Base-by-base conservation (phyloP, 2,888 invertebrate genomes). In the Dynastes maya region DNA sequence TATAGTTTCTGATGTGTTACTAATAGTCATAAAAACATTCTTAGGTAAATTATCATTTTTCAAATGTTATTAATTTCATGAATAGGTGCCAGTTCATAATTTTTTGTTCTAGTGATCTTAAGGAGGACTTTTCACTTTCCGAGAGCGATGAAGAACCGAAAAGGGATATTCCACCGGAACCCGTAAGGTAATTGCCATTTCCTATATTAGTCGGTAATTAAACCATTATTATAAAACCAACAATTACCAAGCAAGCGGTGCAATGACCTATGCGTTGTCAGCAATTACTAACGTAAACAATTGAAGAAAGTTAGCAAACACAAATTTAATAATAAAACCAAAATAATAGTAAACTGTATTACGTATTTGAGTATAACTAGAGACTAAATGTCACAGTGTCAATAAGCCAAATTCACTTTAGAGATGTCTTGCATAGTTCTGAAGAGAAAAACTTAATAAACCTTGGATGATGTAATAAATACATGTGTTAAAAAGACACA, bases 91-190 rank as follows among this genome's bases (percentile, higher is more conserved):
- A 32, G 27, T 29, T 63, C 11, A 63, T 63, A 13, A 11, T 63
- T 29, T 13, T 22, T 63, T 29, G 13, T 63, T 63, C 27, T 32
- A 91, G 91, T 75, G 90, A 91, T 84, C 88, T 93, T 82, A 89
- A 90, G 83, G 92, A 93, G 87, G 95, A 95, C 89, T 90, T 95
- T 83, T 92, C 92, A 80, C 88, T 95, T 79, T 83, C 95, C 22
- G 95, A 91, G 87, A 95, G 95, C 85, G 95, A 96, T 84, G 95
- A 95, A 85, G 95, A 95, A 77, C 85, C 85, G 67, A 87, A 87
- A 78, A 79, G 85, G 87, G 80, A 78, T 53, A 79, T 79, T 61
- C 77, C 78, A 45, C 68, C 27, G 75, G 76, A 70, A 65, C 65
- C 77, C 72, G 32, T 79, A 79, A 74, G 74, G 79, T 79, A 70